Base-by-base conservation (phyloP, 2,113 vertebrate species). In the Hylia prasina region DNA sequence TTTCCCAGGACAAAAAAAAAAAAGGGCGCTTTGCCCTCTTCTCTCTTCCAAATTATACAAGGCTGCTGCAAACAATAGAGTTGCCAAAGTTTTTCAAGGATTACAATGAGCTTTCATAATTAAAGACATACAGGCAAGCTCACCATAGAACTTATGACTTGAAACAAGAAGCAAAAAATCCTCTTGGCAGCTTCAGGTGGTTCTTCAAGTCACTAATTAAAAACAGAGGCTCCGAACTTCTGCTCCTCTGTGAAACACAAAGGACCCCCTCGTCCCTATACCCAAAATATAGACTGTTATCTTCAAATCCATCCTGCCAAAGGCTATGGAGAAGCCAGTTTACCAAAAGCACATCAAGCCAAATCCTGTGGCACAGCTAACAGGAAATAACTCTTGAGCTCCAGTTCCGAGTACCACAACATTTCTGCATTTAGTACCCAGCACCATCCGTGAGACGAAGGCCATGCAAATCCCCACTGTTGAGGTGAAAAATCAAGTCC, bases 41-140 rank as follows among this genome's bases (percentile, higher is more conserved):
- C 40, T 69, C 50, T 80, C 42, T 73, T 82, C 71, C 80, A 66
- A 86, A 80, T 78, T 40, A 80, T 8, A 89, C 16, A 28, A 65
- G 56, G 30, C 64, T 81, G 42, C 50, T 54, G 56, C 63, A 87
- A 90, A 93, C 92, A 96, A 92, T 9, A 54, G 50, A 57, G 40
- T 6, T 93, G 88, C 71, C 76, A 70, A 80, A 69, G 76, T 50
- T 89, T 76, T 89, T 68, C 68, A 73, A 30, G 51, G 63, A 86
- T 70, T 80, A 70, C 76, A 73, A 89, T 47, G 5, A 65, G 27
- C 30, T 87, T 92, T 81, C 63, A n/a, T 63, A 90, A 93, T 89
- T 80, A 87, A 83, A 90, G 77, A 66, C 65, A 58, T 19, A 45
- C 24, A 76, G 37, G 37, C 11, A 60, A 86, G n/a, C 25, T 80